Evolutionary conservation across 1,140 invertebrate species (phyloP).

Genomic region (Tetragonula clypearis): DNA sequence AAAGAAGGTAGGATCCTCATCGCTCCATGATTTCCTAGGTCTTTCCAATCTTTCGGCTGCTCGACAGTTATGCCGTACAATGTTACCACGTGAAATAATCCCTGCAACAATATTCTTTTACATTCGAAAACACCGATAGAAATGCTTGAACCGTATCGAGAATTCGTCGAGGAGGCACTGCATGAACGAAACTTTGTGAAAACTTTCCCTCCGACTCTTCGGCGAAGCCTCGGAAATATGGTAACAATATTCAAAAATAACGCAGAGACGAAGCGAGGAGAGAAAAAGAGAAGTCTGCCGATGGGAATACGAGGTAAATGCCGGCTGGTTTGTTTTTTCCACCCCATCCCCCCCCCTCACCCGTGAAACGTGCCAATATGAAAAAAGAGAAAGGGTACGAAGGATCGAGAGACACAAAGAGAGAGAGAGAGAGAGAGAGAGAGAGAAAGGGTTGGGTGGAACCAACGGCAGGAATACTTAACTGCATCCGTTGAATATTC

Average conservation of each 20-base stretch:
- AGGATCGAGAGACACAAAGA: not conserved
- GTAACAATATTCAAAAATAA: constrained; percentile 20
- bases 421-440: not conserved
- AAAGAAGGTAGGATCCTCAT: no score
- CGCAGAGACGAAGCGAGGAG: not conserved
- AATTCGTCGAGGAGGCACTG: not conserved
- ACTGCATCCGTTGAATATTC: constrained; percentile 61
- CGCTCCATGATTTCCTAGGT: no score
- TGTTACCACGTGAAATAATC: no score
- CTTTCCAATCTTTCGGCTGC: no score
- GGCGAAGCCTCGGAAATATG: not conserved
- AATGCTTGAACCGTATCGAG: no score
- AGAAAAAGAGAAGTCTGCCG: not conserved
- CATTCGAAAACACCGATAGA: no score
- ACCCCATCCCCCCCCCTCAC: no score
- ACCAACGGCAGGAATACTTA: constrained; percentile 43
- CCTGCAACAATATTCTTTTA: no score
- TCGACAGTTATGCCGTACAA: no score
- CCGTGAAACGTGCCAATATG: constrained; percentile 30
- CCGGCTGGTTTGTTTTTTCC: constrained; percentile 19
- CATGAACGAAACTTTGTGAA: not conserved
- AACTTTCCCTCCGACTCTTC: not conserved
- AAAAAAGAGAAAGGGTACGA: constrained; percentile 12
- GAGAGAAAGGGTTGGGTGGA: not conserved
- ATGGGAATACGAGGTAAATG: constrained; percentile 3